Evolutionary conservation across 2,113 vertebrate genomes (phyloP), one percentile per base, ranked within the genome.

Genomic region (Regulus satrapa): DNA sequence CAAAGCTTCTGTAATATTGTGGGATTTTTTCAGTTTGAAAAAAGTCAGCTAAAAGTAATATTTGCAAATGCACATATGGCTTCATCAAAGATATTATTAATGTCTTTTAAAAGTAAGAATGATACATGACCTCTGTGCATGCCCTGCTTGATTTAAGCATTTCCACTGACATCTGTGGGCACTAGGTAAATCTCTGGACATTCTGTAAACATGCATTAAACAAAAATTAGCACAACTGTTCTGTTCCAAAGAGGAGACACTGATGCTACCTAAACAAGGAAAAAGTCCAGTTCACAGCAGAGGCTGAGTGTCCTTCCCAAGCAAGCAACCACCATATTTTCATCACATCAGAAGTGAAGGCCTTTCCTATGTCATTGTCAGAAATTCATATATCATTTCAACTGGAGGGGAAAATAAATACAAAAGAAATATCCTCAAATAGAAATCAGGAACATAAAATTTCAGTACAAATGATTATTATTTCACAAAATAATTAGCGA

Each of bases 401-500:
- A 17, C 5, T 18, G 36, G 38, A 66, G 36, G n/a, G 20, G 71
- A 83, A 88, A 76, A 51, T 14, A 52, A 69, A 51, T 41, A 43
- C 29, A 79, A 56, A 51, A 80, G 72, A 83, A 64, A 31, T 3
- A 8, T 62, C 20, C 26, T 73, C 31, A 56, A 72, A 88, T 36
- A 64, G 45, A 69, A 6, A 21, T 41, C 1, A 2, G 14, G 55
- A 91, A 80, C 77, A 56, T 20, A 64, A 83, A 90, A 92, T 41
- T 48, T 73, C 54, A 68, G 75, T 64, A 49, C 31, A 83, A 94
- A 58, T 73, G 32, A 92, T 94, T 94, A 95, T 83, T 94, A 95
- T 91, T 84, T 80, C 8, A 41, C 23, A 91, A 95, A 95, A 86
- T 73, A 94, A 88, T 90, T 90, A 92, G 41, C 89, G 89, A 77